Conservation (phyloP, 2,113 vertebrate species). For the Bucco capensis region DNA sequence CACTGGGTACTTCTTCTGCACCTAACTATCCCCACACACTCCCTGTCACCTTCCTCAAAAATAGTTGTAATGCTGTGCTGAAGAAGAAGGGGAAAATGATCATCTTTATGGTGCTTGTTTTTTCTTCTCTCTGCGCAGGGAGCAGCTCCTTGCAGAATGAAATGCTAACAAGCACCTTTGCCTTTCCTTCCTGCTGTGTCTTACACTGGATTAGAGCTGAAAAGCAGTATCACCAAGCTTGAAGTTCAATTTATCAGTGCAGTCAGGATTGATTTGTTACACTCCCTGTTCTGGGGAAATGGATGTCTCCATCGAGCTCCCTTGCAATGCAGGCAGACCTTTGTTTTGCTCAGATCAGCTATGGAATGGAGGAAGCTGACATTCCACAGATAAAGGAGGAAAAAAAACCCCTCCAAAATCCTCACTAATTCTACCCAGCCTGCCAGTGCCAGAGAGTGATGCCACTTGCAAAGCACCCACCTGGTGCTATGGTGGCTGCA, state of each 20-base stretch:
- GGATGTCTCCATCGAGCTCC: conserved; percentile 46
- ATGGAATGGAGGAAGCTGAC: conserved; percentile 58
- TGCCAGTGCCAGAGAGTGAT: not conserved
- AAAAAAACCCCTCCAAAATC: conserved; percentile 16
- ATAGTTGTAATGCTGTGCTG: not conserved
- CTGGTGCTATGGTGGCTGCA: not conserved
- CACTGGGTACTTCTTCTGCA: not conserved
- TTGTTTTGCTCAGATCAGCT: conserved; percentile 60
- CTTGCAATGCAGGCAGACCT: conserved; percentile 51
- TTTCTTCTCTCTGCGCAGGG: not conserved
- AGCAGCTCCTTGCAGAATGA: conserved; percentile 35
- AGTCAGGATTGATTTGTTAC: conserved; percentile 57
- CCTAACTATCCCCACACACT: not conserved
- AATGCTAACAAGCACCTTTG: conserved; percentile 48
- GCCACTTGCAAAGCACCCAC: not conserved
- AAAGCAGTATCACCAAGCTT: conserved; percentile 51
- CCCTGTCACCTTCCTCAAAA: not conserved
- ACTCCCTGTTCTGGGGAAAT: conserved; percentile 27
- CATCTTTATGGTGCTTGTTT: not conserved
- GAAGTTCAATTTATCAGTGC: conserved; percentile 57
- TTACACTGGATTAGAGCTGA: conserved; percentile 54
- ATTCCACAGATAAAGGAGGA: conserved; percentile 41
- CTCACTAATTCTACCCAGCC: conserved; percentile 11
- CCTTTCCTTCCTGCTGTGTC: conserved; percentile 48
- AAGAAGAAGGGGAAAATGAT: not conserved